Evolutionary conservation across 2,797 vertebrate genomes (phyloP).

Genomic region (Rhinatrema bivittatum): DNA sequence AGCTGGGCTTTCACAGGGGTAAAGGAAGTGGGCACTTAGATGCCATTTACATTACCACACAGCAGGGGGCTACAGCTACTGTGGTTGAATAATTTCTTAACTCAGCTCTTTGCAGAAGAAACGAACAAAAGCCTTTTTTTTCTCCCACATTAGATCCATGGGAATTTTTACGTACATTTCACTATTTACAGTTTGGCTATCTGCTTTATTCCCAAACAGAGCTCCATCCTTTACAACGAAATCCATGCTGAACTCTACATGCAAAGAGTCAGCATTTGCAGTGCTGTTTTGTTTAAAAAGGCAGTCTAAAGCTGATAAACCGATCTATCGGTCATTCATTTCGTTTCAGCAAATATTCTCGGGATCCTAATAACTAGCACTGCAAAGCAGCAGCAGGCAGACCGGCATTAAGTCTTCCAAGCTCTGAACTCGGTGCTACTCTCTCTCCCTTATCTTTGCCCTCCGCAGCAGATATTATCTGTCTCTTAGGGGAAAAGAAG

Average conservation of each 20-base stretch:
- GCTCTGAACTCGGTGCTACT: constrained; percentile 5
- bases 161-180: too few relatives aligned
- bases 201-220: too few relatives aligned
- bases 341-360: too few relatives aligned
- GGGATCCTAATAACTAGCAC: constrained; percentile 2
- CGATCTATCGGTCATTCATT: too few relatives aligned
- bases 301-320: too few relatives aligned
- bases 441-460: constrained; percentile 6
- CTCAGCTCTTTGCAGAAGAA: constrained; percentile 15
- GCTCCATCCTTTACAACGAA: too few relatives aligned
- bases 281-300: too few relatives aligned
- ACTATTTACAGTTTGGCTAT: too few relatives aligned
- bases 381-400: constrained; percentile 15
- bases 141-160: too few relatives aligned
- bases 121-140: constrained; percentile 31
- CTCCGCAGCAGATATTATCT: constrained; percentile 11
- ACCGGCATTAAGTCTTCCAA: background rate
- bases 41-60: constrained; percentile 65
- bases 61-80: constrained; percentile 64
- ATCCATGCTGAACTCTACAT: too few relatives aligned
- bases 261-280: too few relatives aligned
- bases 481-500: too few relatives aligned
- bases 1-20: constrained; percentile 11
- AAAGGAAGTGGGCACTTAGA: constrained; percentile 35
- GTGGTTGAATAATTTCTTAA: constrained; percentile 40